Evolutionary conservation across 2,113 vertebrate species (phyloP).

Genomic region (Nymphicus hollandicus): DNA sequence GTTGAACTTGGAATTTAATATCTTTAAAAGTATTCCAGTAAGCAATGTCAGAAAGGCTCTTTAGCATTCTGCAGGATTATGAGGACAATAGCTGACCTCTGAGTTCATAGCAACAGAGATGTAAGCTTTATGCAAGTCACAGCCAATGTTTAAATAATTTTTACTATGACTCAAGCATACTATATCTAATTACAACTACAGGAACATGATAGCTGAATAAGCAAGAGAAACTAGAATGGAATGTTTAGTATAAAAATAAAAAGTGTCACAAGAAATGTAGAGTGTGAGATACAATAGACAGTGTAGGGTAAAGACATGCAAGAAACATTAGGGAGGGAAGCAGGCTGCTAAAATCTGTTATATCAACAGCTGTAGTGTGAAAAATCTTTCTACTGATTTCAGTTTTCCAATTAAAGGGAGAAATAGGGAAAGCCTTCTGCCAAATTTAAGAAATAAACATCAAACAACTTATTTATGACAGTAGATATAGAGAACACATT

Average conservation of each 20-base stretch:
- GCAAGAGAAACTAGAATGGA: background rate
- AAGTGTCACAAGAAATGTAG: background rate
- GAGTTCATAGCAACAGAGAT: background rate
- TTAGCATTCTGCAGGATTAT: background rate
- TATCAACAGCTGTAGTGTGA: background rate
- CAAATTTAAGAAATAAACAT: background rate
- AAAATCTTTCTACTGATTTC: background rate
- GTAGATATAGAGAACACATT: background rate
- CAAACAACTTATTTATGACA: background rate
- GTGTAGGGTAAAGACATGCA: background rate
- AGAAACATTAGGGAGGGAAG: background rate
- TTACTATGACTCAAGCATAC: background rate
- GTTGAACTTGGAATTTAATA: background rate
- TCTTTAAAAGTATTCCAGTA: background rate
- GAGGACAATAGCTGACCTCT: background rate
- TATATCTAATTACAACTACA: background rate
- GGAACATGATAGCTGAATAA: background rate
- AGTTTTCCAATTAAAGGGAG: background rate
- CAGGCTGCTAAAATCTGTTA: background rate
- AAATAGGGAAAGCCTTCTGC: background rate
- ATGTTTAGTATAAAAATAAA: background rate
- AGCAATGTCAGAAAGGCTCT: background rate
- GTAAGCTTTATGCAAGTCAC: background rate
- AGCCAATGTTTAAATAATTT: background rate
- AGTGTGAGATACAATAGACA: background rate